Conservation (phyloP, 2,797 vertebrate genomes). For the Varecia variegata region DNA sequence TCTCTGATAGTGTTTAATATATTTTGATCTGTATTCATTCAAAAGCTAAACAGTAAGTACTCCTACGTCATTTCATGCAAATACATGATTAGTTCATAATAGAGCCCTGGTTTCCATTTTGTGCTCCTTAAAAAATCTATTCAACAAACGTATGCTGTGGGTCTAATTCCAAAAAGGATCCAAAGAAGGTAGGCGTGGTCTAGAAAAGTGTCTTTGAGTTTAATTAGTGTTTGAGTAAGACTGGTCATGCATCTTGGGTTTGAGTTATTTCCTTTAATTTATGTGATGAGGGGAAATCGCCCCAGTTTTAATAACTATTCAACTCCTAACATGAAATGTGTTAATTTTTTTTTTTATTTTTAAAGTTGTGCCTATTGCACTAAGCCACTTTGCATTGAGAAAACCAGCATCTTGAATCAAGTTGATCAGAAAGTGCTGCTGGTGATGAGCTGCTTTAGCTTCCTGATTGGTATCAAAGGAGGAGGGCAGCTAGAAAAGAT, state of each 20-base stretch:
- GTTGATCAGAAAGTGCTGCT: not conserved
- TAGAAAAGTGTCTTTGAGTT: not conserved
- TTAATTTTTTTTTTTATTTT: not conserved
- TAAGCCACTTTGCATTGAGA: not conserved
- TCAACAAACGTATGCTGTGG: not conserved
- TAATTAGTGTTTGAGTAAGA: not conserved
- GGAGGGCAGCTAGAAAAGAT: not conserved
- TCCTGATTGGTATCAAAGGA: not conserved
- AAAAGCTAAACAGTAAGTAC: not conserved
- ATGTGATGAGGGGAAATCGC: not conserved
- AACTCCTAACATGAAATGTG: not conserved
- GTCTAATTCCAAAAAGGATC: not conserved
- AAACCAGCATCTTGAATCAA: not conserved
- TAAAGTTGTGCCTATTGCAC: no score
- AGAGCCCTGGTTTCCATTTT: not conserved
- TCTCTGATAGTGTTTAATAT: not conserved
- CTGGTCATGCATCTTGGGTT: not conserved
- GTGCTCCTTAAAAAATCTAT: not conserved
- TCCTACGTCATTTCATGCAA: not conserved
- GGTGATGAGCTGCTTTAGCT: not conserved
- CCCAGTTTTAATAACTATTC: not conserved
- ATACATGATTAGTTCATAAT: not conserved
- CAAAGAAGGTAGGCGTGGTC: not conserved
- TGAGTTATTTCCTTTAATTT: not conserved
- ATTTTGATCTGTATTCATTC: not conserved